Evolutionary conservation across 2,797 vertebrate genomes (phyloP), one percentile per base, ranked within the genome.

Genomic region (Myiothlypis coronata): DNA sequence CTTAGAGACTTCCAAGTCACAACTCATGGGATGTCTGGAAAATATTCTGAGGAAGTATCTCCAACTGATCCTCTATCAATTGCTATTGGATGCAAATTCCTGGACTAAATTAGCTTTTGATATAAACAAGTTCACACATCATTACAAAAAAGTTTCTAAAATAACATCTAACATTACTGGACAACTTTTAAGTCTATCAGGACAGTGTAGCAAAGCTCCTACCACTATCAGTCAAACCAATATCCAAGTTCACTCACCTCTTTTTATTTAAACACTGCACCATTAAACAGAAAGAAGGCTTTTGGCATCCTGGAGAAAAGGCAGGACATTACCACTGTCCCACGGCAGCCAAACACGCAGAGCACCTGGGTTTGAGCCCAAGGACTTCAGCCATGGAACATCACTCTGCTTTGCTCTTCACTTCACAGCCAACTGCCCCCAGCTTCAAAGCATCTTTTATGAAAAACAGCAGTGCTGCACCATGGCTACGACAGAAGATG

Each of bases 381-480:
- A 83, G 82, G 87, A 93, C 24, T 72, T 94, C 93, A 93, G 87
- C 32, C 61, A 86, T 44, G 50, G 79, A 79, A 86, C 43, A 88
- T 91, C 79, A 86, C 28, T 89, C 89, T 61, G 72, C 65, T 78
- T 61, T 1, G 2, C 61, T 90, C 61, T 93, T 85, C 43, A 49
- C 47, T 81, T 93, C 87, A 94, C 87, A 94, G 85, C 14, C 39
- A 90, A 28, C 67, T 86, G 76, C 43, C 50, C 35, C 50, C 61
- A 78, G 43, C 56, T 89, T 53, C 61, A 75, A 50, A 86, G 28
- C 49, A 72, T 75, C 57, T 46, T 81, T 81, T 61, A 53, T 52
- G 57, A 94, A 87, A 94, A 95, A 53, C 14, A 88, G 35, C 43
- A 68, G 39, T 0, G 3, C 28, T 3, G 1, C 74, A 60, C 49